These are phyloP conservation scores for Hyaena hyaena DNA, from an alignment of 2,113 vertebrate genomes.

Conservation along the genomic window DNA sequence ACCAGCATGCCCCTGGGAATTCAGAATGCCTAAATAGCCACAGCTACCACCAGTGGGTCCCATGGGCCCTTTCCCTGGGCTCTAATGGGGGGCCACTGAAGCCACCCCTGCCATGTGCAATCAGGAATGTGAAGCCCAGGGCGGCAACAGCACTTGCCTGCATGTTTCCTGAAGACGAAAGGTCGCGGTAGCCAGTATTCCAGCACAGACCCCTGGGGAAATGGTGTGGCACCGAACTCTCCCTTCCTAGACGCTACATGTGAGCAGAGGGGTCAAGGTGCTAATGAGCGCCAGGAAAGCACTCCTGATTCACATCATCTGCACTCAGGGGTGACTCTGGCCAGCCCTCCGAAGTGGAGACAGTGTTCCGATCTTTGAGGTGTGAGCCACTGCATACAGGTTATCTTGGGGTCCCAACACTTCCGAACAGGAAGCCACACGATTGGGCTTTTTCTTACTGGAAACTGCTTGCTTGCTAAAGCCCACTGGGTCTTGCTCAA, in stretches of 20 bases:
- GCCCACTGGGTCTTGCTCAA: background rate
- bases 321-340: background rate
- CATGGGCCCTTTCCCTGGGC: background rate
- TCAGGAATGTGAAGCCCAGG: background rate
- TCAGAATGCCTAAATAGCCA: background rate
- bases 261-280: background rate
- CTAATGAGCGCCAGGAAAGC: background rate
- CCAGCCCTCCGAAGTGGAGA: background rate
- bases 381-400: background rate
- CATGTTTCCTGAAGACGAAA: background rate
- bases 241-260: background rate
- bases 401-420: background rate
- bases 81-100: background rate
- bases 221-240: background rate
- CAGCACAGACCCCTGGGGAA: background rate
- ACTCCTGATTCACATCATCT: background rate
- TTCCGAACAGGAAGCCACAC: background rate
- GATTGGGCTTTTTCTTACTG: background rate
- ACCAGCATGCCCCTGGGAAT: background rate
- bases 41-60: too few species aligned
- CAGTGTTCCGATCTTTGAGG: background rate
- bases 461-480: background rate
- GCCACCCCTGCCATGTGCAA: background rate
- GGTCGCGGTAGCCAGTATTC: background rate
- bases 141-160: background rate